Conservation (phyloP, 2,113 vertebrate species). For the Sapajus apella region DNA sequence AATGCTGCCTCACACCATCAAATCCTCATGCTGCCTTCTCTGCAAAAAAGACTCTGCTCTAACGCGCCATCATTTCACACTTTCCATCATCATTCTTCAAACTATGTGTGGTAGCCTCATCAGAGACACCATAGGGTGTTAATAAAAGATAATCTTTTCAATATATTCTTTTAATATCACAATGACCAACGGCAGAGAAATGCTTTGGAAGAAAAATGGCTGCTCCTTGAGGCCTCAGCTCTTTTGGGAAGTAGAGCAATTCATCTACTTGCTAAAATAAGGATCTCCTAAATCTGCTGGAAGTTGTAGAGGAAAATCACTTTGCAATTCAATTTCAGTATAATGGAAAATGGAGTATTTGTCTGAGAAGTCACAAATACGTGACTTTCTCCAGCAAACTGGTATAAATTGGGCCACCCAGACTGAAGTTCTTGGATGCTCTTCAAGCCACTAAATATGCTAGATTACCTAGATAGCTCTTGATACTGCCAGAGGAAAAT, state of each 20-base stretch:
- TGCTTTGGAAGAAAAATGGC: neutral
- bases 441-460: neutral
- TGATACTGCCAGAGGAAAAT: neutral
- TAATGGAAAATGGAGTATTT: neutral
- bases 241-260: neutral
- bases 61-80: neutral
- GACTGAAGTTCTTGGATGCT: neutral
- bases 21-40: neutral
- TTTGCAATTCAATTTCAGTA: neutral
- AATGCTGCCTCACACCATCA: neutral
- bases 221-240: neutral
- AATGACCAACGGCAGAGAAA: neutral
- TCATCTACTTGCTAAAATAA: neutral
- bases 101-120: neutral
- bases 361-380: neutral
- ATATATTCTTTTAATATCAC: conserved; percentile 21
- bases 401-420: neutral
- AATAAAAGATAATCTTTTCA: conserved; percentile 20
- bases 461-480: neutral
- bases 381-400: neutral
- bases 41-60: neutral
- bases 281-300: neutral
- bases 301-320: neutral
- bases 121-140: neutral
- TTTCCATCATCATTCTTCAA: conserved; percentile 27